Base-by-base conservation (phyloP, 2,113 vertebrate genomes). In the Helogale parvula region DNA sequence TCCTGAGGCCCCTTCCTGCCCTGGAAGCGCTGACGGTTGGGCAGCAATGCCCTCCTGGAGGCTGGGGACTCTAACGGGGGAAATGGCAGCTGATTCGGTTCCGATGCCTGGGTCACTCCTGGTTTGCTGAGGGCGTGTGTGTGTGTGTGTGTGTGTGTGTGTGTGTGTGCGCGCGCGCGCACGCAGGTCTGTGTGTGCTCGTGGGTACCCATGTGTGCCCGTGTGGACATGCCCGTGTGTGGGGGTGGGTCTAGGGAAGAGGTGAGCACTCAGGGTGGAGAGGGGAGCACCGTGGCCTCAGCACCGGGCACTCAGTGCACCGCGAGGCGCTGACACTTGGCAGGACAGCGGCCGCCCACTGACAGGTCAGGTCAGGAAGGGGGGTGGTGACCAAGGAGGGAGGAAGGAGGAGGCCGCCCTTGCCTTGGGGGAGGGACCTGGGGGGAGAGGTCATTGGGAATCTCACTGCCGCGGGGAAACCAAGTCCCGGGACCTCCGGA, bases 11-110 rank as follows among this genome's bases (percentile, higher is more conserved):
- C 41, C 45, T 47, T 52, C 3, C 69, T 16, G 5, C 35, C 21
- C 29, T 3, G 87, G 23, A 14, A 12, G 25, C 0, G 0, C 41
- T 31, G 45, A 29, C 1, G 9, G 35, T 1, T 23, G 7, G 12
- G 33, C 27, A 38, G 31, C 76, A 33, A n/a, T 23, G 57, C 19
- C 82, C n/a, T 50, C 38, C 7, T 2, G 1, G 80, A 54, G 15
- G 45, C 57, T 2, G 17, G 3, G 3, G 2, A 15, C 0, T 4
- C n/a, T 0, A 5, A 15, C 1, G 2, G 25, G 57, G 57, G 38
- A 31, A 31, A 45, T 1, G 63, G 54, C 38, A 23, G 33, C 60
- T 7, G 7, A 10, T 9, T 1, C 2, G 45, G n/a, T 17, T 12
- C 41, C 7, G 88, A 33, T 1, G 9, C 71, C 57, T 2, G 7